phyloP scores from a whole-genome alignment of 1,140 invertebrate species.

The Condylostylus longicornis region DNA sequence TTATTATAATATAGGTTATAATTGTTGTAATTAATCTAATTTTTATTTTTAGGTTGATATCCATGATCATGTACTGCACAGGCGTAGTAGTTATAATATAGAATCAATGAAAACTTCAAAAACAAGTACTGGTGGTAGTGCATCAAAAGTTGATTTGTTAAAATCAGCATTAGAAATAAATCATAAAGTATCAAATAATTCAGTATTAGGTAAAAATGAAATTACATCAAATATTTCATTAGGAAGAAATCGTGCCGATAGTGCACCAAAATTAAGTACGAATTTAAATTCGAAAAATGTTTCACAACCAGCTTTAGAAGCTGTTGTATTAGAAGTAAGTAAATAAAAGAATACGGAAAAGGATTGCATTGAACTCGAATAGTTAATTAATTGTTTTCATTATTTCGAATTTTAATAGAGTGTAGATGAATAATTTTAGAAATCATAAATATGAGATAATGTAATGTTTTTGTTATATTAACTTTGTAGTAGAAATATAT shows the following conservation, averaged over 20 bases:
- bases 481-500: no score
- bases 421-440: no score
- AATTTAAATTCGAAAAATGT: slow-evolving; percentile 39
- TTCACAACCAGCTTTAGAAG: slow-evolving; percentile 38
- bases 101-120: slow-evolving; percentile 22
- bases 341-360: neutral
- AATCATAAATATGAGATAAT: neutral
- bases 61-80: slow-evolving; percentile 30
- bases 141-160: slow-evolving; percentile 47
- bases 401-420: no score
- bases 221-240: slow-evolving; percentile 36
- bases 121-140: slow-evolving; percentile 33
- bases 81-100: slow-evolving; percentile 32
- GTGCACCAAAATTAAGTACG: slow-evolving; percentile 43
- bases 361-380: no score
- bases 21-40: neutral
- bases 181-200: slow-evolving; percentile 34
- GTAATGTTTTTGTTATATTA: neutral
- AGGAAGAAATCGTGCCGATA: slow-evolving; percentile 37
- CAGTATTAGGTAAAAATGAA: slow-evolving; percentile 30
- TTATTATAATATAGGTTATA: neutral
- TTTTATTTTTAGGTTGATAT: slow-evolving; percentile 22
- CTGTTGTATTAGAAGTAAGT: slow-evolving; percentile 33
- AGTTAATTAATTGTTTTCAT: no score
- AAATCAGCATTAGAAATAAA: slow-evolving; percentile 48